phyloP scores from a whole-genome alignment of 2,113 vertebrate species.

The Mystacornis crossleyi region DNA sequence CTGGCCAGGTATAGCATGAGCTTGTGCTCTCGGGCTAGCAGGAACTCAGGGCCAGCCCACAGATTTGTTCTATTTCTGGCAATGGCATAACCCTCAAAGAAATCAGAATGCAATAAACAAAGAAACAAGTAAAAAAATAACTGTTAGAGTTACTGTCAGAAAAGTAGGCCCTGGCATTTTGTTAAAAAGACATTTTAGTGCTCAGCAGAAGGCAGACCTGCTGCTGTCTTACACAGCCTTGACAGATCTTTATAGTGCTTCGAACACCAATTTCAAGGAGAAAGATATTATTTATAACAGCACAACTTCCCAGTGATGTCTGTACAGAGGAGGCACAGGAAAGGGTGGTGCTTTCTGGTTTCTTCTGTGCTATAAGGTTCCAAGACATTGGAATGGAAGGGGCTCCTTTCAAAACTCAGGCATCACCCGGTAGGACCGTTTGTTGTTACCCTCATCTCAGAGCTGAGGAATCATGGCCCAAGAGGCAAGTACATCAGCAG shows the following conservation, averaged over 20 bases:
- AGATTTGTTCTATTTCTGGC: not conserved
- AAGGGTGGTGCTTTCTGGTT: not conserved
- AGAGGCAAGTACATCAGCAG: not conserved
- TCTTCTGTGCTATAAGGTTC: not conserved
- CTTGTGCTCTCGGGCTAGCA: not conserved
- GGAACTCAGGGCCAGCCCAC: not conserved
- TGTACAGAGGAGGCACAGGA: not conserved
- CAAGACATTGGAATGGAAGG: not conserved
- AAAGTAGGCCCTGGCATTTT: not conserved
- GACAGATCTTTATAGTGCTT: not conserved
- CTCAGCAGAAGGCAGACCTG: not conserved
- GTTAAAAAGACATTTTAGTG: not conserved
- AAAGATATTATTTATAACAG: not conserved
- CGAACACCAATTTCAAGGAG: not conserved
- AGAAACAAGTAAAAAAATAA: not conserved
- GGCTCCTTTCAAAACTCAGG: not conserved
- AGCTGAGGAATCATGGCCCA: not conserved
- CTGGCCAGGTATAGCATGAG: not conserved
- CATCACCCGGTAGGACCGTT: not conserved
- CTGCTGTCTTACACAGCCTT: not conserved
- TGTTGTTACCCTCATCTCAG: not conserved
- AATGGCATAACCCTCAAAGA: not conserved
- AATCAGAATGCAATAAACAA: not conserved
- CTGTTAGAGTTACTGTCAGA: not conserved
- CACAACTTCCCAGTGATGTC: not conserved